These are phyloP conservation scores for Casuarius casuarius DNA, from an alignment of 2,113 vertebrate genomes.

Conservation along the genomic window DNA sequence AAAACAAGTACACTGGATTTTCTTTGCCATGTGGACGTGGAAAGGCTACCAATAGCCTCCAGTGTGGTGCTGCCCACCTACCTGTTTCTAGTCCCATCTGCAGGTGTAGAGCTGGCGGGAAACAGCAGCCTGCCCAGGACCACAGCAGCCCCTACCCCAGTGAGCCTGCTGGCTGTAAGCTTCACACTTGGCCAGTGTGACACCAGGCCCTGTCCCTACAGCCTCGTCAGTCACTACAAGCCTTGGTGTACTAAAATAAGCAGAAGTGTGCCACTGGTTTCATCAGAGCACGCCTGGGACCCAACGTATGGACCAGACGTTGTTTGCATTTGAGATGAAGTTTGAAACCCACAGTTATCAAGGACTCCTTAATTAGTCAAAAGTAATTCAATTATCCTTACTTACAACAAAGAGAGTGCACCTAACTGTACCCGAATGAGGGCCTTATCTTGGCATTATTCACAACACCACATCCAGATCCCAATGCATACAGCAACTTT, in stretches of 20 bases:
- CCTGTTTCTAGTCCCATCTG: background rate
- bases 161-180: fast-evolving
- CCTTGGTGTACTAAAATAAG: background rate
- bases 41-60: background rate
- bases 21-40: background rate
- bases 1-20: background rate
- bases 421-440: background rate
- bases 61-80: background rate
- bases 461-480: background rate
- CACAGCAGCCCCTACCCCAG: background rate
- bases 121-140: background rate
- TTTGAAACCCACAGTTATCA: background rate
- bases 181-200: background rate
- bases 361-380: background rate
- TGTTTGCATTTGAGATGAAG: background rate
- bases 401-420: background rate
- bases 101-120: background rate
- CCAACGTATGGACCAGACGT: background rate
- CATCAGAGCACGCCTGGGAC: background rate
- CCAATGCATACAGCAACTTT: background rate
- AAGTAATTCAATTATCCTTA: background rate
- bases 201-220: fast-evolving
- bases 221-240: background rate
- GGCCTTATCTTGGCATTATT: background rate
- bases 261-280: background rate